Percentiles rank a stretch among this genome's conserved stretches.
phyloP scores from a whole-genome alignment of 1,140 invertebrate genomes.

The Papilio machaon region DNA sequence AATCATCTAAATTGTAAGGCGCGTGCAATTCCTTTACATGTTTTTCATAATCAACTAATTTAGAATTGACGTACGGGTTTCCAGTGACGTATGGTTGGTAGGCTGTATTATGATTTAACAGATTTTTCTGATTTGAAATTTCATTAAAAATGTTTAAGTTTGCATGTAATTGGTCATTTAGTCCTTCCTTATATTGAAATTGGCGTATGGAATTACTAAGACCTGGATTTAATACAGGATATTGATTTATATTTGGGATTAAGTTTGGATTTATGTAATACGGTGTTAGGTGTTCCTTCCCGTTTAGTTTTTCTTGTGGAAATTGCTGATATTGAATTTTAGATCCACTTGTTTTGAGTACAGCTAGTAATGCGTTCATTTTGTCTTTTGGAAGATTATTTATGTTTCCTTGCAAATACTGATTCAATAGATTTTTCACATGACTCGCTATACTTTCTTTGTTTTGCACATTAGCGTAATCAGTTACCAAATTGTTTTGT shows the following conservation, averaged over 20 bases:
- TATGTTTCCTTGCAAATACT: background rate
- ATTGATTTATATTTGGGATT: background rate
- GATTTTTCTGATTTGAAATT: conserved; percentile 6
- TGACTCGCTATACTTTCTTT: background rate
- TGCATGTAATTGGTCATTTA: conserved; percentile 16
- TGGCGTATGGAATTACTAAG: background rate
- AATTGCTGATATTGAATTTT: background rate
- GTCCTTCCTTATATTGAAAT: background rate
- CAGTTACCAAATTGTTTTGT: conserved; percentile 1
- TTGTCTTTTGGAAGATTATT: background rate
- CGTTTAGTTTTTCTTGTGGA: background rate
- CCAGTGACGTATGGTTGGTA: conserved; percentile 4
- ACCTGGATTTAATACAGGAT: background rate
- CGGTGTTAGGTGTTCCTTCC: background rate
- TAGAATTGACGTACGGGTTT: conserved; percentile 28
- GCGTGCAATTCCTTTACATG: conserved; percentile 21
- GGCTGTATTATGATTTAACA: background rate
- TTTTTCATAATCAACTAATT: conserved; percentile 14
- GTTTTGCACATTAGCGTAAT: background rate
- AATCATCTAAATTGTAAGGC: conserved; percentile 43
- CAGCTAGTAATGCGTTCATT: background rate
- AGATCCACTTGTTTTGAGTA: background rate
- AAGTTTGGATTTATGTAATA: background rate
- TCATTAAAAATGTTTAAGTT: conserved; percentile 2
- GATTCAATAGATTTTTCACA: conserved; percentile 9